phyloP scores from a whole-genome alignment of 2,113 vertebrate genomes.

The Rhombomys opimus region DNA sequence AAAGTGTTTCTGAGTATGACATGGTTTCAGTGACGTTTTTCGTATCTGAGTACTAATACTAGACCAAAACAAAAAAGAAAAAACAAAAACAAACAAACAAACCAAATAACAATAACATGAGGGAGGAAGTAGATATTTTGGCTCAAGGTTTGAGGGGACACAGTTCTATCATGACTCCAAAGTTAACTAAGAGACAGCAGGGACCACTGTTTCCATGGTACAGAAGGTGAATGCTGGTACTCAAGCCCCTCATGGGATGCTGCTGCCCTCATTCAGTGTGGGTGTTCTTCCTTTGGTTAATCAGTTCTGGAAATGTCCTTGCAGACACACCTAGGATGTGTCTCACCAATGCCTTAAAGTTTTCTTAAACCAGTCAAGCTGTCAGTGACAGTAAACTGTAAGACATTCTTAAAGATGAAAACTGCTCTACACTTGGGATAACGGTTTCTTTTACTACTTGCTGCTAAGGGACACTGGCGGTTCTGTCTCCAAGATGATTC shows the following conservation, averaged over 20 bases:
- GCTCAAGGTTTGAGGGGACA: neutral
- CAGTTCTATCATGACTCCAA: neutral
- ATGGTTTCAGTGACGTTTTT: neutral
- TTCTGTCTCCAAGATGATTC: neutral
- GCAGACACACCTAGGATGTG: neutral
- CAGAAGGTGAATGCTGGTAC: accelerated
- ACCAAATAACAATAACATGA: neutral
- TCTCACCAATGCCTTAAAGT: neutral
- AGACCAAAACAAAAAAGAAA: neutral
- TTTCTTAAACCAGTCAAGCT: neutral
- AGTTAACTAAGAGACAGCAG: neutral
- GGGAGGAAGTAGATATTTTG: neutral
- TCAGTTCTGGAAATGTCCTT: neutral
- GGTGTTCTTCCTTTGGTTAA: neutral
- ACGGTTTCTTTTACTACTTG: neutral
- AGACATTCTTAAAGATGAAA: neutral
- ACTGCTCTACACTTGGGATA: neutral
- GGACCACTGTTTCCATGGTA: neutral
- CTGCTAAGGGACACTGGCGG: neutral
- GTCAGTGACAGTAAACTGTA: neutral
- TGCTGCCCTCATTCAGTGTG: neutral
- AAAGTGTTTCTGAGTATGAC: conserved; percentile 23
- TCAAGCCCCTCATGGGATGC: neutral
- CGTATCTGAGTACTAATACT: neutral
- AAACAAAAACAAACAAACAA: no score